Evolutionary conservation across 2,797 vertebrate genomes (phyloP), one percentile per base, ranked within the genome.

Genomic region (Chelon labrosus): DNA sequence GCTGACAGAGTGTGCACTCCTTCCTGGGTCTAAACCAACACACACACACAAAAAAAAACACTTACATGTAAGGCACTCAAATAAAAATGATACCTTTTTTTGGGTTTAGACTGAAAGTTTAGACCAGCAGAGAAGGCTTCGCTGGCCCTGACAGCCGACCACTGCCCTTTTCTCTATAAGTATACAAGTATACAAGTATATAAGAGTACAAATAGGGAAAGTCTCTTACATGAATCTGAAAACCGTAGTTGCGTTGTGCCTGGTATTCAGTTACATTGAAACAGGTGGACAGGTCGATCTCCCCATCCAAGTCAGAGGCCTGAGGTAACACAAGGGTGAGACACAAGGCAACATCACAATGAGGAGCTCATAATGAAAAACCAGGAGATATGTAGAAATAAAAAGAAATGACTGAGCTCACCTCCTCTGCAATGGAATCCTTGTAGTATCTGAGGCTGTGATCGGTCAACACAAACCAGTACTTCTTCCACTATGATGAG

Each of bases 371-470:
- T 12, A 16, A 42, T 35, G 8, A 1, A 11, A 4, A 37, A 31
- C 19, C 0, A 5, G 50, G 13, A 46, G 10, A 39, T 0, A 25
- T 27, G 38, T 2, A 10, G 35, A 0, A 1, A 13, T 22, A 35
- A 7, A 35, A 6, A 25, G 53, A 49, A 44, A 9, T 0, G 13
- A 64, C 63, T 39, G 1, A 58, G 17, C 66, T 88, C 72, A 96
- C 95, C 93, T 96, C 95, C 66, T 96, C 95, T 60, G 95, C 95
- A 14, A 95, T 95, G 0, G 95, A 96, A 71, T 96, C 95, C 86
- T 95, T 96, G 80, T 96, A 96, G 87, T 95, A 96, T 80, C 94
- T 89, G 41, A 96, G 91, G 76, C 95, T 96, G 90, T 95, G 95
- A 83, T 95, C 95, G 0, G 95, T 96, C 86, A 96, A 73, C 67